Evolutionary conservation across 2,797 vertebrate genomes (phyloP), one percentile per base, ranked within the genome.

Genomic region (Okamejei kenojei): DNA sequence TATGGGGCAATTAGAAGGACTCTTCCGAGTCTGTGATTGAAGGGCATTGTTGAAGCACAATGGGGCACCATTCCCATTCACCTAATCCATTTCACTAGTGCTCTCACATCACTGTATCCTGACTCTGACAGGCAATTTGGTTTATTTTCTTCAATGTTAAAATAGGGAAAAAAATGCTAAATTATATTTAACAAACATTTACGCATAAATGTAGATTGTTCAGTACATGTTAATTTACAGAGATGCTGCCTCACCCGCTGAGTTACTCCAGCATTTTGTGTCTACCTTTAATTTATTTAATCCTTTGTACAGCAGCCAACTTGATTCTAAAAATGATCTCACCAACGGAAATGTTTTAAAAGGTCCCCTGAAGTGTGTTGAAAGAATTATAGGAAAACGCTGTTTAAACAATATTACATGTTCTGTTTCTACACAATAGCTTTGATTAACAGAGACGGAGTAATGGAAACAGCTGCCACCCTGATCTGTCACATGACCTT

Each of bases 391-490:
- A 92, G 90, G 90, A 92, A 92, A 76, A 76, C 68, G 35, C 90
- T 92, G 90, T 92, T 92, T 92, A 92, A 92, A 92, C 71, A 92
- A 92, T 74, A 92, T 92, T 68, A 54, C 65, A 76, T 92, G 90
- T 92, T 92, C 90, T 76, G 90, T 19, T 29, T 45, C 71, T 76
- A 76, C 90, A 92, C 68, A 92, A 92, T 92, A 92, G 90, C 90
- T 92, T 76, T 92, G 90, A 92, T 92, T 92, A 92, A 92, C 68
- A 74, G 90, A 92, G 29, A 76, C 45, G 8, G 76, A 76, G 90
- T 92, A 92, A 92, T 92, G 90, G 90, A 92, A 92, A 92, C 90
- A 92, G 90, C 90, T 92, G 90, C 71, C 71, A 92, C 71, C 38
- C 90, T 92, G 90, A 92, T 71, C 71, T 74, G 90, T 71, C 38